Percentiles rank a stretch among this genome's conserved stretches.
Conservation (phyloP, 2,797 vertebrate genomes). For the Salarias fasciatus region DNA sequence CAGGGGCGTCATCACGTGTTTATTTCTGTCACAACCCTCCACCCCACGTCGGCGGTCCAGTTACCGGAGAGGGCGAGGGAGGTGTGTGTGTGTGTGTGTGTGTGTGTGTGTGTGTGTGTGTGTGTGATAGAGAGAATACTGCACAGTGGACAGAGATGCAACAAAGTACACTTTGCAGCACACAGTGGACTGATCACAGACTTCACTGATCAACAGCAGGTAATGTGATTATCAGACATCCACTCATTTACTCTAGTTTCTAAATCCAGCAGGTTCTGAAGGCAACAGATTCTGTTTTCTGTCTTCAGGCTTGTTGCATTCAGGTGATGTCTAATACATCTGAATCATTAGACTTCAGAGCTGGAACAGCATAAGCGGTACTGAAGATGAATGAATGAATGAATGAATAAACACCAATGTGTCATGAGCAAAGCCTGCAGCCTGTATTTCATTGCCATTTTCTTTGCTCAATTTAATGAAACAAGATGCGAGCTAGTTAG, state of each 20-base stretch:
- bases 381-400: too few species aligned
- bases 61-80: conserved; percentile 68
- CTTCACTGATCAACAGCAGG: conserved; percentile 28
- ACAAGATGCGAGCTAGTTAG: too few species aligned
- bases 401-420: too few species aligned
- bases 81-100: neutral
- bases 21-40: conserved; percentile 84
- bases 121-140: neutral
- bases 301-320: too few species aligned
- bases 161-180: conserved; percentile 7
- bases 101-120: conserved; percentile 18
- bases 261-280: neutral
- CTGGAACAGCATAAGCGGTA: too few species aligned
- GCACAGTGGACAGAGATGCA: neutral
- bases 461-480: too few species aligned
- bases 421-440: too few species aligned
- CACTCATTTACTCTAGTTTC: conserved; percentile 6
- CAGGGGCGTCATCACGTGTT: conserved; percentile 76
- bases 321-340: too few species aligned
- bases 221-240: conserved; percentile 7
- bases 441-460: too few species aligned
- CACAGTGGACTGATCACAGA: conserved; percentile 20
- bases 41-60: conserved; percentile 72
- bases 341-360: too few species aligned
- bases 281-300: neutral